Percentiles rank a stretch among this genome's conserved stretches.
These are phyloP conservation scores for Hydrozoanthus tunicans DNA, from an alignment of 64 coral and sea anemone genomes.

Conservation along the genomic window DNA sequence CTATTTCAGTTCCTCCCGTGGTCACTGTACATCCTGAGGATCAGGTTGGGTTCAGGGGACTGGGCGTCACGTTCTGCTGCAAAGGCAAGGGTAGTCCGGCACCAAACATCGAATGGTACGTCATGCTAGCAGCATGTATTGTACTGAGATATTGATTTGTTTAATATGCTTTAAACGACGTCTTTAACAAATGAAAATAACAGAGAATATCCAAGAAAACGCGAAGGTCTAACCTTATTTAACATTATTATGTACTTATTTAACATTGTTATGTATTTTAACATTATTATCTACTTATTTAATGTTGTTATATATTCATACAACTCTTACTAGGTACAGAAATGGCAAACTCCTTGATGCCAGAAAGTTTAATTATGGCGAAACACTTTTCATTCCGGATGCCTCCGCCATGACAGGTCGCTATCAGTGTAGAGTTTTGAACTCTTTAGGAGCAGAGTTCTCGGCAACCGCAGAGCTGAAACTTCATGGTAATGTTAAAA, in stretches of 20 bases:
- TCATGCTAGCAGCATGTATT: background rate
- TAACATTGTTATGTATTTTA: background rate
- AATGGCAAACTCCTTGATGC: slow-evolving; percentile 26
- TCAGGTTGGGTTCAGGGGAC: slow-evolving; percentile 7
- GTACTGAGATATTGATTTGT: background rate
- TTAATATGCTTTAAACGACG: background rate
- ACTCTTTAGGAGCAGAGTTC: slow-evolving; percentile 38
- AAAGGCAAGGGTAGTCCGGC: slow-evolving; percentile 23
- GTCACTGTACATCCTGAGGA: slow-evolving; percentile 29
- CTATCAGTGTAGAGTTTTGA: slow-evolving; percentile 39
- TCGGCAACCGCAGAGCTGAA: slow-evolving; percentile 26
- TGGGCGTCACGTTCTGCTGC: slow-evolving; percentile 38
- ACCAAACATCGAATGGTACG: slow-evolving; percentile 31
- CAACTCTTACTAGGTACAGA: slow-evolving; percentile 27
- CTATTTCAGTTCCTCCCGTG: slow-evolving; percentile 17
- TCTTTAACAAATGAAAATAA: no score
- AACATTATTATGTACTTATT: no score
- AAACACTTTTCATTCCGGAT: slow-evolving; percentile 40
- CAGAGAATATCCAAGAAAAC: no score
- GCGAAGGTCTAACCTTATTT: no score
- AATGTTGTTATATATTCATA: no score
- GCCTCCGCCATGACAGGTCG: slow-evolving; percentile 7
- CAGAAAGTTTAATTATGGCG: slow-evolving; percentile 9
- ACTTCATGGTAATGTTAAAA: slow-evolving; percentile 17
- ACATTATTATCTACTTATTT: background rate